Base-by-base conservation (phyloP, 2,113 vertebrate genomes). In the Drymodes brunneopygia region DNA sequence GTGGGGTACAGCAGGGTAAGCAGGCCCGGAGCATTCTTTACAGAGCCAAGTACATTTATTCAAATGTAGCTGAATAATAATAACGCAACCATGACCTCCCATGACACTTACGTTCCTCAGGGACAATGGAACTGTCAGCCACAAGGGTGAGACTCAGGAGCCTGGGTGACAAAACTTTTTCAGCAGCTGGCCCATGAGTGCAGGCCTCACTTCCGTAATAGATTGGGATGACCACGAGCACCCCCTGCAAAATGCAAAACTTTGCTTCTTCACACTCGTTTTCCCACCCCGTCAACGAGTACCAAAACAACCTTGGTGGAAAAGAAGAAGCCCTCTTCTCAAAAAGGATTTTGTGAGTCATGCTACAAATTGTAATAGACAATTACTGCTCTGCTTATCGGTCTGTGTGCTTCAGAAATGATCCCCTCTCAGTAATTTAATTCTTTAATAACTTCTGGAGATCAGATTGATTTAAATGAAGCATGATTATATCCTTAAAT, bases 41-140 rank as follows among this genome's bases (percentile, higher is more conserved):
- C 61, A 94, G 92, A 97, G 95, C 95, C 92, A 96, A 97, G 95
- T 96, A 96, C 95, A 94, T 97, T 97, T 97, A 97, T 97, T 97
- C 97, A 97, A 97, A 97, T 95, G 94, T 96, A 97, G 95, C 93
- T 97, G 96, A 93, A 97, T 96, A 97, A 97, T 97, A 97, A 97
- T 97, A 95, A 94, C 60, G 96, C 92, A 95, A 65, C 88, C 95
- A 94, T 97, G 97, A 97, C 97, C 96, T 97, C 61, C 96, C 96
- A 97, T 97, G 97, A 97, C 97, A 97, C 96, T 95, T 97, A 96
- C 94, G 95, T 97, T 97, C 97, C 95, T 97, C 21, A 21, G 86
- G 96, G 92, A 97, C 97, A 97, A 97, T 96, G 94, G 50, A 95
- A 97, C 96, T 97, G 97, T 97, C 97, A 96, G 89, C 83, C 90